Evolutionary conservation across 2,113 vertebrate species (phyloP).

Genomic region (Pseudonaja textilis): DNA sequence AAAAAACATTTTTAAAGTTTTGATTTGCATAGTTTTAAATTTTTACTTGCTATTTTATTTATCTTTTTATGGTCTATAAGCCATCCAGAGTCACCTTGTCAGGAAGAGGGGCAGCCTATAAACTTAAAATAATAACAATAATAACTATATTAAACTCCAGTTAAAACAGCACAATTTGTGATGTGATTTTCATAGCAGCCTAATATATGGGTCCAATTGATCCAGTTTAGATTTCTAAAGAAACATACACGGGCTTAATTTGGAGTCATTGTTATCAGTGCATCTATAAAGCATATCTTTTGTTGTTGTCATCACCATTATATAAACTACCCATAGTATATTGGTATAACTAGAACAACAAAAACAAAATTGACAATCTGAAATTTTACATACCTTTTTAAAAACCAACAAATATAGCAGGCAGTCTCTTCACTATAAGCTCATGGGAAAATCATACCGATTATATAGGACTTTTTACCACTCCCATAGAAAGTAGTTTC

Average conservation of each 20-base stretch:
- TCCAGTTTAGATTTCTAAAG: not conserved
- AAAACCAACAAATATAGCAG: not conserved
- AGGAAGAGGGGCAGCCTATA: too few relatives aligned
- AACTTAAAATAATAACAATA: not conserved
- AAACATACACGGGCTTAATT: not conserved
- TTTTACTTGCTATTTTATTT: not conserved
- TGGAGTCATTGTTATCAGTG: not conserved
- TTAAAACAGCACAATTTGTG: not conserved
- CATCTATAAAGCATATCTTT: not conserved
- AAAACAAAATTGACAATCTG: not conserved
- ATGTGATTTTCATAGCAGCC: not conserved
- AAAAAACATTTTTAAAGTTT: not conserved
- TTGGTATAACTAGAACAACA: not conserved
- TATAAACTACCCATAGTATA: not conserved
- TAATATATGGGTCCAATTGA: not conserved
- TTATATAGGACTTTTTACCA: slow-evolving; percentile 25
- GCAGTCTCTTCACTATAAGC: not conserved
- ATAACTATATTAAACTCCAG: not conserved
- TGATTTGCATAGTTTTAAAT: not conserved
- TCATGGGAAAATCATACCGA: not conserved
- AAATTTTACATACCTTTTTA: slow-evolving; percentile 5
- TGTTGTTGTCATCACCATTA: not conserved
- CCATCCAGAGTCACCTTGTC: not conserved
- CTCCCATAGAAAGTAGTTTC: slow-evolving; percentile 10
- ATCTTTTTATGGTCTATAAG: not conserved